These are phyloP conservation scores for Ceyx melanurus DNA, from an alignment of 2,113 vertebrate species.

Conservation along the genomic window DNA sequence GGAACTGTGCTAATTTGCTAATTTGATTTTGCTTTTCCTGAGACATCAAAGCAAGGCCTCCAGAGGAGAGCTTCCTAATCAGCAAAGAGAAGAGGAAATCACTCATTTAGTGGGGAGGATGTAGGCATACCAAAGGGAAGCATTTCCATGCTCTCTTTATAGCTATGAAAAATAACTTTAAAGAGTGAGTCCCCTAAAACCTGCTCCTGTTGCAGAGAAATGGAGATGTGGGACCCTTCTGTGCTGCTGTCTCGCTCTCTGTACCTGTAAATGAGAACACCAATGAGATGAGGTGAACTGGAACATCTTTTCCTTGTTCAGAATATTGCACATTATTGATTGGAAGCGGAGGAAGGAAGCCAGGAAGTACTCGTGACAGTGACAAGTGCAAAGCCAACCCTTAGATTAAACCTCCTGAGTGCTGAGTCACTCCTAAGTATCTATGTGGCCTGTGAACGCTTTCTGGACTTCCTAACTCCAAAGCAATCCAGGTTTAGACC, in stretches of 20 bases:
- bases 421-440: background rate
- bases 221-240: background rate
- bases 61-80: constrained; percentile 45
- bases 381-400: background rate
- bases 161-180: constrained; percentile 11
- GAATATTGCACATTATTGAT: background rate
- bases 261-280: background rate
- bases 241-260: rapidly evolving
- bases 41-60: constrained; percentile 36
- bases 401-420: background rate
- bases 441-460: rapidly evolving
- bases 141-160: constrained; percentile 42
- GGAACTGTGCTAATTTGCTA: constrained; percentile 2
- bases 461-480: background rate
- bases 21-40: constrained; percentile 18
- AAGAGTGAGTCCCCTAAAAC: background rate
- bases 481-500: background rate
- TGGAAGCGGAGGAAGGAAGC: background rate
- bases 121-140: constrained; percentile 10
- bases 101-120: constrained; percentile 33
- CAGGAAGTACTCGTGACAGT: background rate
- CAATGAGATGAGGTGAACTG: background rate
- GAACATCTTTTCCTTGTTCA: background rate
- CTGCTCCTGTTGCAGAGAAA: background rate
- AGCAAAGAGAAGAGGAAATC: constrained; percentile 45